Percentiles rank a stretch among this genome's conserved stretches.
These are phyloP conservation scores for Alsophila aescularia DNA, from an alignment of 2,888 invertebrate genomes.

Conservation along the genomic window DNA sequence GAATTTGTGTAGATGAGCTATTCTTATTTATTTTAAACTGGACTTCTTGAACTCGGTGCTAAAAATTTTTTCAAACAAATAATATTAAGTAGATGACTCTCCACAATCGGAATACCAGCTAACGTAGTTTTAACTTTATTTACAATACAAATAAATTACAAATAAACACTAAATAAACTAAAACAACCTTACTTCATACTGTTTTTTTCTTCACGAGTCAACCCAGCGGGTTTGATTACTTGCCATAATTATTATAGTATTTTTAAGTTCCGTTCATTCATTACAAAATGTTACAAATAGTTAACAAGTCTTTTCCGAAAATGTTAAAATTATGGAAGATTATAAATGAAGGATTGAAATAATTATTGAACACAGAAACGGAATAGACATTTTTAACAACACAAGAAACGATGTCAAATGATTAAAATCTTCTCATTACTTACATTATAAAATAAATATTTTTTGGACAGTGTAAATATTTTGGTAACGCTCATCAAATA, in stretches of 20 bases:
- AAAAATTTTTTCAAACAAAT: background rate
- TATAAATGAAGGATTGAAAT: conserved; percentile 19
- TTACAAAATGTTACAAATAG: conserved; percentile 48
- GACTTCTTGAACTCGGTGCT: too few species aligned
- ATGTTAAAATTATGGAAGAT: conserved; percentile 40
- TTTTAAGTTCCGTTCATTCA: conserved; percentile 32
- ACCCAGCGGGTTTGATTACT: background rate
- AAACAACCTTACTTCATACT: conserved; percentile 30
- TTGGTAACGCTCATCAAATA: conserved; percentile 51
- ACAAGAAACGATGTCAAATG: conserved; percentile 35
- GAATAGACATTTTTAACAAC: conserved; percentile 43
- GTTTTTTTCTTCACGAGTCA: conserved; percentile 14
- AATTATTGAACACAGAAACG: conserved; percentile 51
- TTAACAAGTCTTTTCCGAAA: conserved; percentile 52
- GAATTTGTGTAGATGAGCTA: too few species aligned
- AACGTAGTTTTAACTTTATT: conserved; percentile 39
- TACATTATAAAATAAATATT: conserved; percentile 26
- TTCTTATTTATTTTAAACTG: too few species aligned
- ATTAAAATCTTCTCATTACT: conserved; percentile 14
- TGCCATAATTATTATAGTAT: conserved; percentile 4
- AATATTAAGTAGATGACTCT: background rate
- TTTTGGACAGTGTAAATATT: conserved; percentile 33
- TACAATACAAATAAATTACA: conserved; percentile 24
- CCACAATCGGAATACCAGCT: conserved; percentile 3
- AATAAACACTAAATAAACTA: conserved; percentile 30